Percentiles rank a stretch among this genome's conserved stretches.
Conservation (phyloP, 2,888 invertebrate species). For the Megaustenia siamemsis region DNA sequence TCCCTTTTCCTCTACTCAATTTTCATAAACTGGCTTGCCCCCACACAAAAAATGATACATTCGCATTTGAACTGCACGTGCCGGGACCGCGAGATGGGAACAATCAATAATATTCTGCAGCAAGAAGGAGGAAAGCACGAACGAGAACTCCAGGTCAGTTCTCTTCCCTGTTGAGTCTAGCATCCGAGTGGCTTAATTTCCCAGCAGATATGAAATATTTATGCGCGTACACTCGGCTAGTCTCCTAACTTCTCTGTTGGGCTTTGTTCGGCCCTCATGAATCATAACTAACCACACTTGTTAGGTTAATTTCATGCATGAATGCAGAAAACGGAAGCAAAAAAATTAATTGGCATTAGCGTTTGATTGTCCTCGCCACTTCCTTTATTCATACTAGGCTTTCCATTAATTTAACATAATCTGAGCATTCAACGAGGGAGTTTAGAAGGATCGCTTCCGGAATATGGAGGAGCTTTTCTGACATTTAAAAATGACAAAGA, state of each 20-base stretch:
- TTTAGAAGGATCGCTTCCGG: conserved; percentile 25
- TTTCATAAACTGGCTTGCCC: neutral
- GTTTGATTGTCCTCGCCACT: neutral
- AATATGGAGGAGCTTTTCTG: conserved; percentile 21
- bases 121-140: neutral
- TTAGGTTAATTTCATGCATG: conserved; percentile 36
- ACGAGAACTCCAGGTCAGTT: neutral
- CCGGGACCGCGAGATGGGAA: neutral
- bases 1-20: neutral
- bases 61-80: conserved; percentile 4
- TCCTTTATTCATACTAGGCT: neutral
- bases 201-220: conserved; percentile 41
- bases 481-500: neutral
- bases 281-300: conserved; percentile 35
- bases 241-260: neutral
- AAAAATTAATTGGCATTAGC: conserved; percentile 41
- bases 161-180: neutral
- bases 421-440: conserved; percentile 10
- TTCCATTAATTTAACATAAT: conserved; percentile 28
- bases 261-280: conserved; percentile 33
- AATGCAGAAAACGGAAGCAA: conserved; percentile 11
- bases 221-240: conserved; percentile 27
- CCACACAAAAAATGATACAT: neutral
- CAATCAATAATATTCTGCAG: conserved; percentile 29
- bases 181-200: conserved; percentile 25